Evolutionary conservation across 2,797 vertebrate genomes (phyloP).

Genomic region (Myotis vivesi): DNA sequence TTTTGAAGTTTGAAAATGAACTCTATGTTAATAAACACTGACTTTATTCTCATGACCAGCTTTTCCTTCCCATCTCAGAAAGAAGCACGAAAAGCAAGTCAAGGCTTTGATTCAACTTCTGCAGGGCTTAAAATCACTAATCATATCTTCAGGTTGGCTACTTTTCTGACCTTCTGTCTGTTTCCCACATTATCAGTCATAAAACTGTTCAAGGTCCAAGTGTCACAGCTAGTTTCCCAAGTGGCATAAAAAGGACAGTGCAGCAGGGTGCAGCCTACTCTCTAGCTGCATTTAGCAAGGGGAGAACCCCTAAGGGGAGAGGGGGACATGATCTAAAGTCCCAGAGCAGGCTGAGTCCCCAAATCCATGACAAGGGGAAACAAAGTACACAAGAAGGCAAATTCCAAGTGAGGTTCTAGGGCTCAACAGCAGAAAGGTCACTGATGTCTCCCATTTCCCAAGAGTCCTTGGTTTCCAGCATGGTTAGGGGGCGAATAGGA

Average conservation of each 20-base stretch:
- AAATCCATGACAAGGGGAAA: not conserved
- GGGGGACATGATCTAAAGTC: not conserved
- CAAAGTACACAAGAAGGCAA: not conserved
- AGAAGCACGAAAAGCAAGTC: not conserved
- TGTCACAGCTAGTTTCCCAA: not conserved
- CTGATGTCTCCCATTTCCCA: not conserved
- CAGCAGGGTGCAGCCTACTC: not conserved
- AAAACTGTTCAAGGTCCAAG: not conserved
- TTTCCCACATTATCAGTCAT: not conserved
- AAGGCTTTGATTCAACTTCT: not conserved
- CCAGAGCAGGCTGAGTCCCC: not conserved
- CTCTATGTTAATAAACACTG: too few relatives aligned
- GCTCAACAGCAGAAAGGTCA: not conserved
- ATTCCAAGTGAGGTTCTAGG: not conserved
- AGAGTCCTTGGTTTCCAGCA: not conserved
- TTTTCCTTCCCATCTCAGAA: not conserved
- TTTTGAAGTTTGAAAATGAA: too few relatives aligned
- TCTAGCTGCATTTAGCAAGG: not conserved
- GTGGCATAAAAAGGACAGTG: not conserved
- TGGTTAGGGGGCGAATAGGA: too few relatives aligned
- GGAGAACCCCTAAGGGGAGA: not conserved
- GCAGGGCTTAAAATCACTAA: not conserved
- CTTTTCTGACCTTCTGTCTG: not conserved
- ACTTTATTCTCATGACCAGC: not conserved
- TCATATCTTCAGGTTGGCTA: not conserved